Evolutionary conservation across 2,797 vertebrate genomes (phyloP).

Genomic region (Karalla daura): DNA sequence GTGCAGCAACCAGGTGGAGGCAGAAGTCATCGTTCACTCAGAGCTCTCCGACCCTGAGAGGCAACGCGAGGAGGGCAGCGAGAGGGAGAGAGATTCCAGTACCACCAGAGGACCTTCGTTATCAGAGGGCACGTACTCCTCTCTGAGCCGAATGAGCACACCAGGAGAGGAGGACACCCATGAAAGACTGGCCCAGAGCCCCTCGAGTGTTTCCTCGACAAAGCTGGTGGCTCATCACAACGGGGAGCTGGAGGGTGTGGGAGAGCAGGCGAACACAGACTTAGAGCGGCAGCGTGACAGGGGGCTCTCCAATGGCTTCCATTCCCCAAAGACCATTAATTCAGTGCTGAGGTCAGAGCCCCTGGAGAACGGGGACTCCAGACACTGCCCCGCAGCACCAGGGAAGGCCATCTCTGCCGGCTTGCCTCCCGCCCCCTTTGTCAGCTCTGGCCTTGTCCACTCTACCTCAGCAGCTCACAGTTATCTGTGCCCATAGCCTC

Average conservation of each 20-base stretch:
- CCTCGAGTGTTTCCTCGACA: constrained; percentile 58
- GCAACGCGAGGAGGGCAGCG: constrained; percentile 44
- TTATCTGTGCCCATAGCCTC: constrained; percentile 81
- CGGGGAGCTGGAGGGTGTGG: constrained; percentile 54
- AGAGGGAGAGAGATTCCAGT: constrained; percentile 51
- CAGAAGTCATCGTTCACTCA: constrained; percentile 96
- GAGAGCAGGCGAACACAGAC: constrained; percentile 46
- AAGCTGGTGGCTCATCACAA: constrained; percentile 73
- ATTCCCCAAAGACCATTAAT: constrained; percentile 71
- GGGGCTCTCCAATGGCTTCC: constrained; percentile 88
- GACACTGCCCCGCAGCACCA: constrained; percentile 70
- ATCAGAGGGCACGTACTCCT: constrained; percentile 63
- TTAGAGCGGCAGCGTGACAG: constrained; percentile 52
- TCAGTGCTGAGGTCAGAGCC: constrained; percentile 69
- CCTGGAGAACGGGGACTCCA: constrained; percentile 80
- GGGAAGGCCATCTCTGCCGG: constrained; percentile 72
- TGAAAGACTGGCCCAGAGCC: constrained; percentile 64
- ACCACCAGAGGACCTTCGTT: constrained; percentile 65
- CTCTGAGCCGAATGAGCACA: constrained; percentile 43
- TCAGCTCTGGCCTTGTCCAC: constrained; percentile 81
- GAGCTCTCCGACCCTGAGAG: constrained; percentile 87
- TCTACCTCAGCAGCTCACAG: constrained; percentile 83
- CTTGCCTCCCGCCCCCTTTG: constrained; percentile 77
- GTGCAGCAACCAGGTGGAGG: constrained; percentile 91
- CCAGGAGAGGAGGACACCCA: constrained; percentile 43